A percentile compares a stretch with the other conserved stretches of the same genome.
Evolutionary conservation across 2,888 invertebrate genomes (phyloP).

Genomic region (Malthinus seriepunctatus): DNA sequence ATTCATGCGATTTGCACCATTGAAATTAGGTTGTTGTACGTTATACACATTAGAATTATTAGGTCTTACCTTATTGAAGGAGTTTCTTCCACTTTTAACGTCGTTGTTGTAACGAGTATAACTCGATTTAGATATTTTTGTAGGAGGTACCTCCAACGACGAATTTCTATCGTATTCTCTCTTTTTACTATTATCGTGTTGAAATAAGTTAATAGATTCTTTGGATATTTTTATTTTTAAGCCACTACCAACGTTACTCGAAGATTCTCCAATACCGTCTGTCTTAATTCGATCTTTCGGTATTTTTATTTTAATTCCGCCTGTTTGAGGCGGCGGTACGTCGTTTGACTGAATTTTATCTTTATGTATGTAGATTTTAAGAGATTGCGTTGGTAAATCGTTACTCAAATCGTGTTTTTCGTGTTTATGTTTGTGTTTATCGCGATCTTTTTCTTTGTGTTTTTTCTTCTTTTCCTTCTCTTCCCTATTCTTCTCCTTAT

Average conservation of each 20-base stretch:
- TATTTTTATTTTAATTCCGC: constrained; percentile 78
- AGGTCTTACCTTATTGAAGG: constrained; percentile 41
- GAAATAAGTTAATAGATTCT: too few relatives aligned
- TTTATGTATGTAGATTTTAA: constrained; percentile 64
- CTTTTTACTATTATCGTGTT: constrained; percentile 45
- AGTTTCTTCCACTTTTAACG: constrained; percentile 50
- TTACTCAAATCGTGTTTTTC: constrained; percentile 37
- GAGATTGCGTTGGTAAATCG: constrained; percentile 50
- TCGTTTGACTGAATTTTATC: constrained; percentile 56
- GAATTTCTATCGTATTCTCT: constrained; percentile 54
- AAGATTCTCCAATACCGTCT: constrained; percentile 53
- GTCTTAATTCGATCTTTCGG: constrained; percentile 73
- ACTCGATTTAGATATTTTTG: constrained; percentile 44
- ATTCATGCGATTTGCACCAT: constrained; percentile 51
- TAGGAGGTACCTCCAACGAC: constrained; percentile 49
- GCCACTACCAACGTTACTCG: constrained; percentile 45
- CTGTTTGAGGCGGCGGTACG: constrained; percentile 22
- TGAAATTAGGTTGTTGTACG: constrained; percentile 33
- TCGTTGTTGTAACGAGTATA: constrained; percentile 36
- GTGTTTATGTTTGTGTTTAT: constrained; percentile 49
- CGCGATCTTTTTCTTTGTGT: constrained; percentile 69
- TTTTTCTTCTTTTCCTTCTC: constrained; percentile 76
- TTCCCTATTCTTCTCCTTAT: constrained; percentile 63
- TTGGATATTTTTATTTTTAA: constrained; percentile 83
- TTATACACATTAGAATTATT: constrained; percentile 32